Conservation (phyloP, 2,113 vertebrate species). For the Taxidea taxus region DNA sequence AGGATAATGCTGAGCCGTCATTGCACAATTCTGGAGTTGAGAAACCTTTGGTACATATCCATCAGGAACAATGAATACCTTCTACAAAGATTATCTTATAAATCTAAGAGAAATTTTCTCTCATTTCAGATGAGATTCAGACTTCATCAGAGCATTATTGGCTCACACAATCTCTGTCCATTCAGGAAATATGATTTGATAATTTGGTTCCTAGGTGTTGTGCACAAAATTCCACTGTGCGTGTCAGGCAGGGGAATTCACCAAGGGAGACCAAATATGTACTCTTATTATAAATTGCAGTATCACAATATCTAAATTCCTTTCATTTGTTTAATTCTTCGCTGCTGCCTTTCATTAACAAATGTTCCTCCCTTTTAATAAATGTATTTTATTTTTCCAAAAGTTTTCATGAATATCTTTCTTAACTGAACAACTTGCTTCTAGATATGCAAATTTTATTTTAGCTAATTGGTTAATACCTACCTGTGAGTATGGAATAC, state of each 20-base stretch:
- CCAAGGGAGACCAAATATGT: neutral
- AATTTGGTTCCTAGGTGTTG: neutral
- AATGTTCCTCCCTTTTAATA: neutral
- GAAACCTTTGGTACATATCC: neutral
- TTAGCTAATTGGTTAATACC: neutral
- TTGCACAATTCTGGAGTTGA: neutral
- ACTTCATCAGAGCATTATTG: neutral
- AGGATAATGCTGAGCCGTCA: neutral
- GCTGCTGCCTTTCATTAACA: neutral
- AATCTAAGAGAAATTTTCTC: neutral
- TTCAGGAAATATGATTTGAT: neutral
- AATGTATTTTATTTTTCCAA: neutral
- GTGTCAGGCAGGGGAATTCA: neutral
- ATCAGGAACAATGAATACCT: neutral
- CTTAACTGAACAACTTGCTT: neutral
- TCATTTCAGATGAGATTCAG: neutral
- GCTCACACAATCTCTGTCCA: neutral
- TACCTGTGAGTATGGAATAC: neutral
- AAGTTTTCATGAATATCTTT: neutral
- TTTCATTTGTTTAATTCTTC: neutral
- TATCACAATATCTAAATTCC: neutral
- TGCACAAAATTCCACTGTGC: neutral
- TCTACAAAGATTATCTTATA: neutral
- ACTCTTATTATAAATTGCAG: neutral
- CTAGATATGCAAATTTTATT: neutral